Conservation (phyloP, 2,113 vertebrate species). For the Struthio camelus region DNA sequence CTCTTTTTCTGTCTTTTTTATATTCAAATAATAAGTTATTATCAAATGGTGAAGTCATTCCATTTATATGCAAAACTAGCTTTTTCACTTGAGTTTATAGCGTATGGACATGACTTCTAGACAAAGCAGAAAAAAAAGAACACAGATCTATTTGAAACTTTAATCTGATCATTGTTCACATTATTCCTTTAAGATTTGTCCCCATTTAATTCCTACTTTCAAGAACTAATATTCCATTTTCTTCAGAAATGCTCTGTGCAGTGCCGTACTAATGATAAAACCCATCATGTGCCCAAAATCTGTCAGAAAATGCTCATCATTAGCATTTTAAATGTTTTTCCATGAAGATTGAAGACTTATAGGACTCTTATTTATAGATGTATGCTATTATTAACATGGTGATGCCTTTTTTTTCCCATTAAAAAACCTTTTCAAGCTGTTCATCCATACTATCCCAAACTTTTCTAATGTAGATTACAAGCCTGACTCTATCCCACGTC, state of each 20-base stretch:
- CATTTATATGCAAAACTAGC: not conserved
- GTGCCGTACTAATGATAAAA: not conserved
- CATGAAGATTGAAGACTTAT: not conserved
- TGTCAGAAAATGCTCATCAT: not conserved
- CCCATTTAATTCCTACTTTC: not conserved
- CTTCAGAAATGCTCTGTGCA: not conserved
- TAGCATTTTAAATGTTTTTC: not conserved
- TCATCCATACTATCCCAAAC: not conserved
- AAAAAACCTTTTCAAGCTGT: not conserved
- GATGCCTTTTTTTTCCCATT: not conserved
- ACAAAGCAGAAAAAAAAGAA: not conserved
- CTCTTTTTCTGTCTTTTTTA: not conserved
- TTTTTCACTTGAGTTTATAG: not conserved
- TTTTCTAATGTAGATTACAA: not conserved
- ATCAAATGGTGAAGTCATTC: not conserved
- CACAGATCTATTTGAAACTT: not conserved
- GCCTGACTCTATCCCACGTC: not conserved
- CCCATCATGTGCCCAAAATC: not conserved
- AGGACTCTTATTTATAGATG: not conserved
- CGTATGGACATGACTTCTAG: not conserved
- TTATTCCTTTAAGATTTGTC: not conserved
- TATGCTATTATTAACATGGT: not conserved
- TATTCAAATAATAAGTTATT: not conserved
- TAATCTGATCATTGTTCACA: not conserved
- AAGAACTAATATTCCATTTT: not conserved